Evolutionary conservation across 2,888 invertebrate species (phyloP), one percentile per base, ranked within the genome.

Genomic region (Alloscopus bannaensis): DNA sequence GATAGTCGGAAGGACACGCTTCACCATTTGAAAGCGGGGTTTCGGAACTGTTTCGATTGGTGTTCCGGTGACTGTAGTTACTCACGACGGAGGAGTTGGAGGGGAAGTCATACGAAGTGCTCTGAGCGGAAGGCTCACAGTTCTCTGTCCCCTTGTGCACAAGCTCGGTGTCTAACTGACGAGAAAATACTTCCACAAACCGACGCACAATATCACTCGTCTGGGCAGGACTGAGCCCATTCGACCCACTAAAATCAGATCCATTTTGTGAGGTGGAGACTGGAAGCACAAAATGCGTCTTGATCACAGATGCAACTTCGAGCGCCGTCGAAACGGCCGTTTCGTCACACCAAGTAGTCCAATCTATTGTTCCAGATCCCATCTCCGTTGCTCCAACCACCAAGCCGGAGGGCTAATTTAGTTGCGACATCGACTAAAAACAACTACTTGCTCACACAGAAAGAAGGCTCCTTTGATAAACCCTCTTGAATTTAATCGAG

Each of bases 161-260:
- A 42, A 85, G 40, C 62, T 86, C 84, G 4, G 80, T 18, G 62
- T 85, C 85, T 31, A 86, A 59, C 36, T 77, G 79, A 50, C 81
- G 78, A 22, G 83, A 76, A 69, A 86, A 86, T 28, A 84, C 83
- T 81, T 85, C 83, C 6, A 84, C 76, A 45, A 84, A 86, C 16
- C 81, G 71, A 50, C 70, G 68, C 29, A 86, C 79, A 75, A 86
- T 83, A 83, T 86, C 86, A 81, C 77, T 78, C 18, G 77, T 65
- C 66, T 75, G 71, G 28, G 80, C 50, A 28, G 68, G 13, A 50
- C 26, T 77, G 22, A 69, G 40, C 3, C 50, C 66, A 40, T 50
- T 65, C 13, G 29, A n/a, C 18, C 55, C 45, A 40, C 31, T 22
- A 26, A 22, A 16, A 20, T 36, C 71, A 31, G 60, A 36, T 22